These are phyloP conservation scores for Tenthredo notha DNA, from an alignment of 2,888 invertebrate genomes.

Conservation along the genomic window DNA sequence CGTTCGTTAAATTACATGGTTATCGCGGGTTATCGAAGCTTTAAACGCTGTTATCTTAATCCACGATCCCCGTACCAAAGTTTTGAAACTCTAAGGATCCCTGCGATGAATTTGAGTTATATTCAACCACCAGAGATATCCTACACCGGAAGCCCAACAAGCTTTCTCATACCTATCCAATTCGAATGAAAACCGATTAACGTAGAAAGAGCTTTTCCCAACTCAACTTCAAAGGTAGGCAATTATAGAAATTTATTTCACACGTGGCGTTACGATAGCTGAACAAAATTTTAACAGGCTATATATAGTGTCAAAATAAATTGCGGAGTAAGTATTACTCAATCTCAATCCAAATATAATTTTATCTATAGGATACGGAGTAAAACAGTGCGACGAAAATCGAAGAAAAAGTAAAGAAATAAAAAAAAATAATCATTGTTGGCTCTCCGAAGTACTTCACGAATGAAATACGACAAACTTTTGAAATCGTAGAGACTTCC, in stretches of 20 bases:
- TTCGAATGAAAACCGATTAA: slow-evolving; percentile 21
- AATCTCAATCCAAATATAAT: background rate
- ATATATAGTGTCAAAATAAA: background rate
- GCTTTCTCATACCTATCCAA: background rate
- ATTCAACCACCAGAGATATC: slow-evolving; percentile 25
- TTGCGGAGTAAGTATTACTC: background rate
- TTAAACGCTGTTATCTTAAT: slow-evolving; percentile 35
- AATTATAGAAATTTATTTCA: slow-evolving; percentile 26
- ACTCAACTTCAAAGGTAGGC: slow-evolving; percentile 29
- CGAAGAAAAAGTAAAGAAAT: background rate
- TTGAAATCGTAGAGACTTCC: slow-evolving; percentile 34
- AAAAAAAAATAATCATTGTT: background rate
- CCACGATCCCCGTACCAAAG: background rate
- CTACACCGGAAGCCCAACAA: slow-evolving; percentile 1
- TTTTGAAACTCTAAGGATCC: slow-evolving; percentile 26
- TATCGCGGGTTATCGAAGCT: slow-evolving; percentile 41
- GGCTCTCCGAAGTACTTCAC: background rate
- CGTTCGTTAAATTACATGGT: slow-evolving; percentile 34
- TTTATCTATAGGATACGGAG: no score
- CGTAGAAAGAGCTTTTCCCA: slow-evolving; percentile 1
- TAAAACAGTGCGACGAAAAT: background rate
- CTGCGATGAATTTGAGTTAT: slow-evolving; percentile 33
- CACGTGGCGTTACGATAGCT: background rate
- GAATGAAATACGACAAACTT: slow-evolving; percentile 16
- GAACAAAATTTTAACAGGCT: background rate